Evolutionary conservation across 1,140 invertebrate species (phyloP).

Genomic region (Ectropis grisescens): DNA sequence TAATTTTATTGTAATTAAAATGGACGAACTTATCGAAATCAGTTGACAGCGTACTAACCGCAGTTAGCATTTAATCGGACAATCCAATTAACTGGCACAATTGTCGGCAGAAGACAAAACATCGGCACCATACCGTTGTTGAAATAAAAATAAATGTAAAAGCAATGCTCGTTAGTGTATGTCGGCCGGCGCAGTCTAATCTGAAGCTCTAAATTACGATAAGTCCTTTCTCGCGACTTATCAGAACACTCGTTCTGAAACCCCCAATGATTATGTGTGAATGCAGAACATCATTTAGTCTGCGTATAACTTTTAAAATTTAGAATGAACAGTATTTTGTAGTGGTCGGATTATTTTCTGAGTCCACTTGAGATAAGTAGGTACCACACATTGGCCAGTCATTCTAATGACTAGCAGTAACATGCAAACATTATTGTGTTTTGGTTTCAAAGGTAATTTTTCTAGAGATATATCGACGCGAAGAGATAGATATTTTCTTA

Average conservation of each 20-base stretch:
- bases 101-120: slow-evolving; percentile 53
- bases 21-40: too few species aligned
- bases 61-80: slow-evolving; percentile 21
- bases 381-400: too few species aligned
- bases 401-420: too few species aligned
- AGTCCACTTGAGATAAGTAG: too few species aligned
- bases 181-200: slow-evolving; percentile 55
- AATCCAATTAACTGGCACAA: slow-evolving; percentile 59
- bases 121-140: slow-evolving; percentile 50
- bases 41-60: too few species aligned
- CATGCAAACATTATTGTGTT: too few species aligned
- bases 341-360: too few species aligned
- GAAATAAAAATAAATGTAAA: slow-evolving; percentile 61
- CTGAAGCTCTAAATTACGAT: slow-evolving; percentile 64
- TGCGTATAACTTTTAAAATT: slow-evolving; percentile 19
- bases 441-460: too few species aligned
- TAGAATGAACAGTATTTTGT: too few species aligned
- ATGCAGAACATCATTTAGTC: slow-evolving; percentile 45
- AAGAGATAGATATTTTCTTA: too few species aligned
- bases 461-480: too few species aligned
- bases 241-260: slow-evolving; percentile 59
- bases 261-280: slow-evolving; percentile 39
- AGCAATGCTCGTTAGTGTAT: slow-evolving; percentile 62
- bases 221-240: slow-evolving; percentile 49
- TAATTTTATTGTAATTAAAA: too few species aligned